Evolutionary conservation across 2,797 vertebrate species (phyloP), one percentile per base, ranked within the genome.

Genomic region (Catharus ustulatus): DNA sequence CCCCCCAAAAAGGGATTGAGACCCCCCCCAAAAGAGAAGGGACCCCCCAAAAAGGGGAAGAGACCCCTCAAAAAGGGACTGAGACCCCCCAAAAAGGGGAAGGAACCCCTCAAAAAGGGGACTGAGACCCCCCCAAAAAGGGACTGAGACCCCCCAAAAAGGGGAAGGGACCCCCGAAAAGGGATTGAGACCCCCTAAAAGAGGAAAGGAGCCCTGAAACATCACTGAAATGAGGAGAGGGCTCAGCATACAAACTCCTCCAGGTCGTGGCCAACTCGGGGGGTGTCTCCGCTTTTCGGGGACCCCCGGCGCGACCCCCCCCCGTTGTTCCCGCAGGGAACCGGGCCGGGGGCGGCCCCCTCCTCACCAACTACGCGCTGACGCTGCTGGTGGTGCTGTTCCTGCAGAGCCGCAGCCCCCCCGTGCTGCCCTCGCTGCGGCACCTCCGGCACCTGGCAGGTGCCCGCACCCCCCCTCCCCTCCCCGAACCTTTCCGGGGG

Each of bases 291-390:
- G 14, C 52, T 17, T 7, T 8, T 8, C 6, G 27, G 7, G 34
- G 48, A 34, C 49, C 46, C 36, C 30, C 43, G 18, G 16, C 9
- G 4, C 29, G 57, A 21, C 58, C 16, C 26, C 15, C 11, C 8
- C 48, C 19, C 11, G 7, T 34, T 27, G 1, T 21, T 57, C 29
- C 36, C 55, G 6, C 80, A 99, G 98, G 98, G 69, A 99, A 98
- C 83, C 97, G 98, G 9, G 98, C 98, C 1, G 99, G 99, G 11
- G 97, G 98, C 0, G 99, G 99, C 5, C 98, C 99, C 6, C 97
- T 99, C 83, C 98, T 99, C 94, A 99, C 98, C 97, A 99, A 99
- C 97, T 99, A 99, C 9, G 98, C 99, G 13, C 97, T 99, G 97
- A 99, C 98, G 0, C 97, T 99, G 95, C 97, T 99, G 81, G 94